phyloP scores from a whole-genome alignment of 2,888 invertebrate species.

The Prosopocoilus inquinatus region DNA sequence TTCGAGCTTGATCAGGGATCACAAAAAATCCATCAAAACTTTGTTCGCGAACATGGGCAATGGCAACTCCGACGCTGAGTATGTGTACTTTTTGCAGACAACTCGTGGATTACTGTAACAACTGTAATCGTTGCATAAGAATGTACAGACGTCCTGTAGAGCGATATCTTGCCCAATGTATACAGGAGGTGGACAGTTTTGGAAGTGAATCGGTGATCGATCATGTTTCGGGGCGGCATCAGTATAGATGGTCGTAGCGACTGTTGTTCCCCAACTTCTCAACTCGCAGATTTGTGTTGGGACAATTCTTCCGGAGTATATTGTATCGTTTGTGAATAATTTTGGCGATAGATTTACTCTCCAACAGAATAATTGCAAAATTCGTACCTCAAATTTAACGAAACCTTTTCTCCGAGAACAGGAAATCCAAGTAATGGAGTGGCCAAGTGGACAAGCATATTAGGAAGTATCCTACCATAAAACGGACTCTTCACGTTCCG shows the following conservation, averaged over 20 bases:
- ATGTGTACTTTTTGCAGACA: not conserved
- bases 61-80: too few species aligned
- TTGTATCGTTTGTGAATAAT: not conserved
- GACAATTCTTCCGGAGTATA: not conserved
- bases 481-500: not conserved
- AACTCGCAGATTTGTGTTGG: too few species aligned
- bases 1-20: not conserved
- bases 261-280: too few species aligned
- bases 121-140: not conserved
- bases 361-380: conserved; percentile 7
- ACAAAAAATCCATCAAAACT: not conserved
- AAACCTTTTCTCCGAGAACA: not conserved
- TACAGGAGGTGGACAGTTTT: too few species aligned
- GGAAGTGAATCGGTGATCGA: too few species aligned
- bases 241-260: too few species aligned
- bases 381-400: conserved; percentile 9
- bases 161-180: too few species aligned
- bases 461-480: not conserved
- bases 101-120: not conserved
- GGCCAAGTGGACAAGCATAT: conserved; percentile 3
- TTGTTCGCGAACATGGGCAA: not conserved
- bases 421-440: conserved; percentile 2
- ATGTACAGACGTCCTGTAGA: too few species aligned
- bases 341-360: not conserved
- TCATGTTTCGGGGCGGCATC: not conserved